Conservation (phyloP, 2,888 invertebrate species). For the Cetonia aurata region DNA sequence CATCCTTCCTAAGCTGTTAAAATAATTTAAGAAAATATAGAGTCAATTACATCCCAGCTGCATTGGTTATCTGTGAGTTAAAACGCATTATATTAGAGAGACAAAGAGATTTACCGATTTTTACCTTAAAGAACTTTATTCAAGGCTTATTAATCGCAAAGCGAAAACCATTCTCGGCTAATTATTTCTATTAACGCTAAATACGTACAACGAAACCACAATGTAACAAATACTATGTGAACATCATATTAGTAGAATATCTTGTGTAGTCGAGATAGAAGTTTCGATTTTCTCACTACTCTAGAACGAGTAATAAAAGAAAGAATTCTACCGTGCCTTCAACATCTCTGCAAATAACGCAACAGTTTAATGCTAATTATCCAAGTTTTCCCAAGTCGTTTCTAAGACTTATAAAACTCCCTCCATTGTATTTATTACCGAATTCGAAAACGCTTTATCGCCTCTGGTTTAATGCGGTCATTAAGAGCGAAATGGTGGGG, state of each 20-base stretch:
- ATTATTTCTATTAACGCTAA: background rate
- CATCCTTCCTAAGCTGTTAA: no score
- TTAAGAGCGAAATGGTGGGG: conserved; percentile 15
- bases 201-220: background rate
- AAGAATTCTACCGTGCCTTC: conserved; percentile 15
- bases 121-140: no score
- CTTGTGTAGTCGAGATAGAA: no score
- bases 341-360: conserved; percentile 16
- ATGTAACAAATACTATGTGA: background rate
- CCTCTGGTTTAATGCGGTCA: conserved; percentile 28
- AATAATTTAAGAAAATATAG: no score
- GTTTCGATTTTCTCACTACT: background rate
- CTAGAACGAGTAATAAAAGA: conserved; percentile 2
- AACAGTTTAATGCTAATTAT: conserved; percentile 25
- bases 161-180: no score
- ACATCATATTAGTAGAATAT: no score
- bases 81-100: no score
- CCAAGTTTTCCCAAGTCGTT: conserved; percentile 18
- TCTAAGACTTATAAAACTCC: conserved; percentile 15
- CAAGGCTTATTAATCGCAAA: no score
- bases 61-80: background rate
- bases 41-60: background rate
- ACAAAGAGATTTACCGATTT: no score
- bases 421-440: conserved; percentile 21
- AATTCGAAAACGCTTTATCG: conserved; percentile 32